A percentile compares a stretch with the other conserved stretches of the same genome.
Evolutionary conservation across 2,888 invertebrate genomes (phyloP).

Genomic region (Xanthorhoe spadicearia): DNA sequence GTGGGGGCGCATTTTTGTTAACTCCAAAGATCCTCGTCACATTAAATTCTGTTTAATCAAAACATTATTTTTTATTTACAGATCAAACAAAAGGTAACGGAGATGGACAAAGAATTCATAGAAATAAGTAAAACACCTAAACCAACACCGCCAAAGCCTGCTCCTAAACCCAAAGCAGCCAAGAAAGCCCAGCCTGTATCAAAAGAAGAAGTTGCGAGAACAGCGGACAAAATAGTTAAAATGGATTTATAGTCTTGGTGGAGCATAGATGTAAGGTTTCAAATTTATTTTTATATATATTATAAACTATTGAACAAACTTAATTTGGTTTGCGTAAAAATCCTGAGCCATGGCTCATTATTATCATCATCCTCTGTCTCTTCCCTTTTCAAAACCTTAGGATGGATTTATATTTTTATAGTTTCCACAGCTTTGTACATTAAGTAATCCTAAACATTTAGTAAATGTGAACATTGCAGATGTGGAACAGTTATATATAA

Average conservation of each 20-base stretch:
- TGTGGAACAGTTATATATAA: too few species aligned
- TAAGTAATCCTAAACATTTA: too few species aligned
- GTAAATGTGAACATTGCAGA: too few species aligned
- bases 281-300: constrained; percentile 20
- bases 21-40: too few species aligned
- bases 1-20: too few species aligned
- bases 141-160: constrained; percentile 40
- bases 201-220: constrained; percentile 68
- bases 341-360: background rate
- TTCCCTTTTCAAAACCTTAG: too few species aligned
- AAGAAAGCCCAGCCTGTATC: constrained; percentile 63
- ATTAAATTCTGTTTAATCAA: too few species aligned
- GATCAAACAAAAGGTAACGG: constrained; percentile 76
- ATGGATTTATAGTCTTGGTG: constrained; percentile 68
- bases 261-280: constrained; percentile 34
- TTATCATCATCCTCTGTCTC: too few species aligned
- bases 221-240: constrained; percentile 67
- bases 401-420: too few species aligned
- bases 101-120: constrained; percentile 74
- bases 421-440: too few species aligned
- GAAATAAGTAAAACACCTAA: constrained; percentile 67
- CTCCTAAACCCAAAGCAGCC: constrained; percentile 41
- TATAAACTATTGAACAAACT: constrained; percentile 27
- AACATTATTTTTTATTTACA: constrained; percentile 44
- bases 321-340: background rate